phyloP scores from a whole-genome alignment of 2,888 invertebrate genomes.

The Meteorus colon region DNA sequence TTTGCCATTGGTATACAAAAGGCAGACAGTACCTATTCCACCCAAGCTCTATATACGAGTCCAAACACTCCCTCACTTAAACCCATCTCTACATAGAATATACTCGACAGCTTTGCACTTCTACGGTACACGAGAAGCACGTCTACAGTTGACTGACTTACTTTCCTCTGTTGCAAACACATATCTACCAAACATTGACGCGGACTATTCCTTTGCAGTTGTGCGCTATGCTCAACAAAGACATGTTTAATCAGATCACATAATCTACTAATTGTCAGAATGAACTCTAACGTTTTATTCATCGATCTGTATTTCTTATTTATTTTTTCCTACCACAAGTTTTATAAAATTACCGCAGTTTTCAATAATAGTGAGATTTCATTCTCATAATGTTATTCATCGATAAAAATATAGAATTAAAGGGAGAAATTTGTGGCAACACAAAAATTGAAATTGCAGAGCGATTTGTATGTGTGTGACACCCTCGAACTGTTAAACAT shows the following conservation, averaged over 20 bases:
- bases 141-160: constrained; percentile 23
- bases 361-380: too few relatives aligned
- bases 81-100: constrained; percentile 49
- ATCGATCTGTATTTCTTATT: too few relatives aligned
- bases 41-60: constrained; percentile 51
- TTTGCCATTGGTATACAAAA: constrained; percentile 53
- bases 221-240: not conserved
- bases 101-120: constrained; percentile 12
- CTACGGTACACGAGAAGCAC: not conserved
- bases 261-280: not conserved
- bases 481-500: not conserved
- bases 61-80: constrained; percentile 54
- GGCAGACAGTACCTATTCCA: constrained; percentile 58
- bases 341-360: too few relatives aligned
- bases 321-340: too few relatives aligned
- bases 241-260: not conserved
- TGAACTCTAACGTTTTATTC: too few relatives aligned
- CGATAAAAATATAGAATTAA: not conserved
- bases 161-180: constrained; percentile 6
- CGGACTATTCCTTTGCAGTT: constrained; percentile 2
- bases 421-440: not conserved
- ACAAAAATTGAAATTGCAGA: not conserved
- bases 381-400: too few relatives aligned
- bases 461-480: not conserved
- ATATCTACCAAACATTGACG: constrained; percentile 17